Conservation (phyloP, 2,888 invertebrate genomes). For the Heliothis peltigera region DNA sequence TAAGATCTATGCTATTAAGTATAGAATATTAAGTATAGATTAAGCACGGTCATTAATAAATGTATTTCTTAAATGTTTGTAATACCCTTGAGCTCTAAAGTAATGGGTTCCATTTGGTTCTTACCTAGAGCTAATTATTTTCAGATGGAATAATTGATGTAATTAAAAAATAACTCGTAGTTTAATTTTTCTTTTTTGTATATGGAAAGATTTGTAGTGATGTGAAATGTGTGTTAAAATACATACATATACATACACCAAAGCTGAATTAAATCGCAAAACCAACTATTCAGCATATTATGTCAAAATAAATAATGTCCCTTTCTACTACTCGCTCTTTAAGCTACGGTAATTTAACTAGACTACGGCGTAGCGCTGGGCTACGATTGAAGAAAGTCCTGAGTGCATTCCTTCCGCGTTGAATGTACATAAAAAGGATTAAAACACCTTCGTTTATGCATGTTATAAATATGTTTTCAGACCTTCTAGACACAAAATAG, state of each 20-base stretch:
- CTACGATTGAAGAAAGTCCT: constrained; percentile 1
- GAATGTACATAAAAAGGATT: too few species aligned
- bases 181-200: too few species aligned
- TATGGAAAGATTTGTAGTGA: too few species aligned
- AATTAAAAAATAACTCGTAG: neutral
- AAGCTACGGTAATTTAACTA: neutral
- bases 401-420: too few species aligned
- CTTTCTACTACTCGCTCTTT: neutral
- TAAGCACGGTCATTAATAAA: constrained; percentile 13
- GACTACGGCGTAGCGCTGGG: constrained; percentile 1
- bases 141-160: neutral
- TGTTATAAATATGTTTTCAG: too few species aligned
- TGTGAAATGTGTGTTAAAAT: too few species aligned
- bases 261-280: too few species aligned
- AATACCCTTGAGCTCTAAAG: neutral
- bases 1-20: constrained; percentile 17
- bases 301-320: neutral
- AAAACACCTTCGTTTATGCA: too few species aligned
- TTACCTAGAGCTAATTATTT: constrained; percentile 6
- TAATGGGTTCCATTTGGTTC: neutral
- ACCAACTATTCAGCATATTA: too few species aligned
- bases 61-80: constrained; percentile 14
- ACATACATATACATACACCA: too few species aligned
- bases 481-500: too few species aligned
- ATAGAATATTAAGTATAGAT: constrained; percentile 18